phyloP scores from a whole-genome alignment of 2,888 invertebrate species.

The Barypeithes pellucidus region DNA sequence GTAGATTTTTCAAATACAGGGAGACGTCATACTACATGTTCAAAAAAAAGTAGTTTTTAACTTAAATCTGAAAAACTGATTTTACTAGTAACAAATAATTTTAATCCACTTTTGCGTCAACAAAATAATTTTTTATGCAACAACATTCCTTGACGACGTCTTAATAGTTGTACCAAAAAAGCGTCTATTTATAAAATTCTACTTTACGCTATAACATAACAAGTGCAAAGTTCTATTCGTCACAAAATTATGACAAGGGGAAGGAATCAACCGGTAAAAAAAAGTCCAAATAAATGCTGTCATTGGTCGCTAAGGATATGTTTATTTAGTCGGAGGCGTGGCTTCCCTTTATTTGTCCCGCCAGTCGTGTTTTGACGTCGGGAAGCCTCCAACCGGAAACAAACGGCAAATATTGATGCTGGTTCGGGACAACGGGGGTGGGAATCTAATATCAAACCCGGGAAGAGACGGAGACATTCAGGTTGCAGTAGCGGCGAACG shows the following conservation, averaged over 20 bases:
- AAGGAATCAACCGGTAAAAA: constrained; percentile 26
- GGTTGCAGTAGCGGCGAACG: not conserved
- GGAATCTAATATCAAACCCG: not conserved
- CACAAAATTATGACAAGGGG: constrained; percentile 33
- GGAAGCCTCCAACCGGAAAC: constrained; percentile 30
- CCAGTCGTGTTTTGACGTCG: constrained; percentile 38
- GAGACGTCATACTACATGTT: too few relatives aligned
- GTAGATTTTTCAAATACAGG: too few relatives aligned
- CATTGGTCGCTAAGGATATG: constrained; percentile 50
- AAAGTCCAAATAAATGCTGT: constrained; percentile 22
- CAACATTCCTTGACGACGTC: too few relatives aligned
- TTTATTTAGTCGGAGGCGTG: constrained; percentile 48
- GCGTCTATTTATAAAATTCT: too few relatives aligned
- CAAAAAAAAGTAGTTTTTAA: too few relatives aligned
- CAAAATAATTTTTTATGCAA: too few relatives aligned
- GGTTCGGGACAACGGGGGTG: not conserved
- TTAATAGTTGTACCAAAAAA: too few relatives aligned
- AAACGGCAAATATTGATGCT: constrained; percentile 25
- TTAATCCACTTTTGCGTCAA: too few relatives aligned
- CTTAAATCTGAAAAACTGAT: too few relatives aligned
- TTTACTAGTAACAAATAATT: too few relatives aligned
- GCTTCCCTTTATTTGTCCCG: constrained; percentile 26
- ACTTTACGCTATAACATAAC: too few relatives aligned
- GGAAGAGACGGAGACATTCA: not conserved
- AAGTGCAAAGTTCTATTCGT: constrained; percentile 36